phyloP scores from a whole-genome alignment of 1,140 invertebrate species.

The Drosophila seguyi region DNA sequence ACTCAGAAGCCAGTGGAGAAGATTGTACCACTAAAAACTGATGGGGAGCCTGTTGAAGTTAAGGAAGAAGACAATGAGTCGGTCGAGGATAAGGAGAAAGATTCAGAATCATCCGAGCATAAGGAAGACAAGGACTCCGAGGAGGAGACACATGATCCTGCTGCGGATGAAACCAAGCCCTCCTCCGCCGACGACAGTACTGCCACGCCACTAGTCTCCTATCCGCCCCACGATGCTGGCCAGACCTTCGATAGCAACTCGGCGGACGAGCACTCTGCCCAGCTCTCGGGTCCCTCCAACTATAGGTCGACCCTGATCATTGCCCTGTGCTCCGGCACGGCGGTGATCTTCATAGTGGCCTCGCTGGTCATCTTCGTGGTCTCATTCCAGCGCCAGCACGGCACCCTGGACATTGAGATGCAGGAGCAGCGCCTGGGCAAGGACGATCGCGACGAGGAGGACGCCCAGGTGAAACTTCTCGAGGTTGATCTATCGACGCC shows the following conservation, averaged over 20 bases:
- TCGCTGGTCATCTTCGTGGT: slow-evolving; percentile 74
- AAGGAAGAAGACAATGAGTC: slow-evolving; percentile 23
- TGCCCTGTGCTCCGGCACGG: slow-evolving; percentile 68
- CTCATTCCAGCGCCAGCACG: slow-evolving; percentile 77
- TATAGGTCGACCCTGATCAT: slow-evolving; percentile 73
- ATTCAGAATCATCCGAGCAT: background rate
- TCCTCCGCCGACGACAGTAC: slow-evolving; percentile 62
- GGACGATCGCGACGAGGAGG: slow-evolving; percentile 75
- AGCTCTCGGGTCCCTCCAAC: slow-evolving; percentile 48
- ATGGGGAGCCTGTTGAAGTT: slow-evolving; percentile 15
- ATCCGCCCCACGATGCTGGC: slow-evolving; percentile 68
- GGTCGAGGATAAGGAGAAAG: slow-evolving; percentile 24
- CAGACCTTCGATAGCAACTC: slow-evolving; percentile 73
- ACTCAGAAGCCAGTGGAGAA: slow-evolving; percentile 2
- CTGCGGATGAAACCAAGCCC: slow-evolving; percentile 43
- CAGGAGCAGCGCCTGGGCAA: slow-evolving; percentile 78
- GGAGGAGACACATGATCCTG: background rate
- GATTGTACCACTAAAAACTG: background rate
- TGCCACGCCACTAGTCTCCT: slow-evolving; percentile 70
- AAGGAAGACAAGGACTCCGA: slow-evolving; percentile 3
- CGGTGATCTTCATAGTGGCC: slow-evolving; percentile 70
- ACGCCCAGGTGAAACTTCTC: slow-evolving; percentile 74
- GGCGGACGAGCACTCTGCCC: slow-evolving; percentile 67
- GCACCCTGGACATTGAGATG: slow-evolving; percentile 81
- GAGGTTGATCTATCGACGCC: slow-evolving; percentile 70